Evolutionary conservation across 2,113 vertebrate genomes (phyloP).

Genomic region (Origma solitaria): DNA sequence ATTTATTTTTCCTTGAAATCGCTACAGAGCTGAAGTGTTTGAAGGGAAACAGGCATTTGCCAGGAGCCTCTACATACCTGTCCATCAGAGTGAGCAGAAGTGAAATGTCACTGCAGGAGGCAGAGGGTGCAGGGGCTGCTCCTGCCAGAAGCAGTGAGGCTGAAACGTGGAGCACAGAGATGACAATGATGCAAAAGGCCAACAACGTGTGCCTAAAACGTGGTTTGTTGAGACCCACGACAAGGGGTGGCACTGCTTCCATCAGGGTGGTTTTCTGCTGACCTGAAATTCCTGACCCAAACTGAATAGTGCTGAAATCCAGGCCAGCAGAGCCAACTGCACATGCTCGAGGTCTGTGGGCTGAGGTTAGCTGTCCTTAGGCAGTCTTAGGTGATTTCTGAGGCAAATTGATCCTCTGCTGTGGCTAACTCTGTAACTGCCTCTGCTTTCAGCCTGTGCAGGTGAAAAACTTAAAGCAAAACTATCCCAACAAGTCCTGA

Average conservation of each 20-base stretch:
- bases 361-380: background rate
- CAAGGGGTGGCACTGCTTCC: background rate
- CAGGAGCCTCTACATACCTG: constrained; percentile 17
- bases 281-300: background rate
- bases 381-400: background rate
- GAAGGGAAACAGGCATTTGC: constrained; percentile 1
- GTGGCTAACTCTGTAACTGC: background rate
- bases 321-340: background rate
- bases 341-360: background rate
- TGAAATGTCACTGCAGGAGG: background rate
- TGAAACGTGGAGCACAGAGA: background rate
- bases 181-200: background rate
- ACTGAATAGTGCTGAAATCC: background rate
- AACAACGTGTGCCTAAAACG: background rate
- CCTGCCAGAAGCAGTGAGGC: constrained; percentile 18
- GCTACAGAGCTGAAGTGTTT: background rate
- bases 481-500: background rate
- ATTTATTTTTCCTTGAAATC: background rate
- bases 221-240: rapidly evolving
- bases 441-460: background rate
- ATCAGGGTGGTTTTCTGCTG: background rate
- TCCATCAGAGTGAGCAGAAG: background rate
- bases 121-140: background rate
- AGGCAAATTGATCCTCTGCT: background rate
- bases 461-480: background rate